Conservation (phyloP, 2,113 vertebrate genomes). For the Uria aalge region DNA sequence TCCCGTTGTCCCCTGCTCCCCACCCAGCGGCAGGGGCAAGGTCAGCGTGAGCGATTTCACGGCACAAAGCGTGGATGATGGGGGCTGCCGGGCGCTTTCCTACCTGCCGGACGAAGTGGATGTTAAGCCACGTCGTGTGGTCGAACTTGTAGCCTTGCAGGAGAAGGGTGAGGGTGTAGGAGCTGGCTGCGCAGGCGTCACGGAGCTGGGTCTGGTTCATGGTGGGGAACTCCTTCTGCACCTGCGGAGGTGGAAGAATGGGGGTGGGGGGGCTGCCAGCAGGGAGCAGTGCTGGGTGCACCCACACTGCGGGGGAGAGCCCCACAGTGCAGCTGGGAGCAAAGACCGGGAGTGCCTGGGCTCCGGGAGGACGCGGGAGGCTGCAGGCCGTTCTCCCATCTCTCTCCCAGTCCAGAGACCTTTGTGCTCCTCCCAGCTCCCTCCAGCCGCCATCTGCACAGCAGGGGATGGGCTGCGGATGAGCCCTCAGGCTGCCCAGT, state of each 20-base stretch:
- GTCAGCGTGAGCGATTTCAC: background rate
- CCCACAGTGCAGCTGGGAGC: background rate
- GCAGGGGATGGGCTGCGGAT: background rate
- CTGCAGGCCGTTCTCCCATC: background rate
- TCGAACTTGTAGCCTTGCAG: slow-evolving; percentile 80
- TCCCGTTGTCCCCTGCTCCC: rapidly evolving
- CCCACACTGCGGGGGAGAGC: background rate
- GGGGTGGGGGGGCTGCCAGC: background rate
- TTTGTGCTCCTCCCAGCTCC: background rate
- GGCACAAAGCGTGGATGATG: background rate
- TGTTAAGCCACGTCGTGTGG: slow-evolving; percentile 63
- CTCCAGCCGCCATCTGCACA: background rate
- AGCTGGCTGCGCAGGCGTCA: slow-evolving; percentile 76
- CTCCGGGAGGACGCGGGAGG: rapidly evolving
- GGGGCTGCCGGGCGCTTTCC: rapidly evolving
- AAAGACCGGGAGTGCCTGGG: rapidly evolving
- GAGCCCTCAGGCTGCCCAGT: background rate
- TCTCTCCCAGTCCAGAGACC: background rate
- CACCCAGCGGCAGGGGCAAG: background rate
- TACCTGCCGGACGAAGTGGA: slow-evolving; percentile 84
- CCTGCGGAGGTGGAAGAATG: slow-evolving; percentile 5
- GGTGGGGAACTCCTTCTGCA: slow-evolving; percentile 51
- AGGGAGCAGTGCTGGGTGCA: background rate
- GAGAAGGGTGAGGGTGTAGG: slow-evolving; percentile 78
- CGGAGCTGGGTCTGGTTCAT: slow-evolving; percentile 45